Evolutionary conservation across 2,797 vertebrate genomes (phyloP).

Genomic region (Poeciliopsis turneri): DNA sequence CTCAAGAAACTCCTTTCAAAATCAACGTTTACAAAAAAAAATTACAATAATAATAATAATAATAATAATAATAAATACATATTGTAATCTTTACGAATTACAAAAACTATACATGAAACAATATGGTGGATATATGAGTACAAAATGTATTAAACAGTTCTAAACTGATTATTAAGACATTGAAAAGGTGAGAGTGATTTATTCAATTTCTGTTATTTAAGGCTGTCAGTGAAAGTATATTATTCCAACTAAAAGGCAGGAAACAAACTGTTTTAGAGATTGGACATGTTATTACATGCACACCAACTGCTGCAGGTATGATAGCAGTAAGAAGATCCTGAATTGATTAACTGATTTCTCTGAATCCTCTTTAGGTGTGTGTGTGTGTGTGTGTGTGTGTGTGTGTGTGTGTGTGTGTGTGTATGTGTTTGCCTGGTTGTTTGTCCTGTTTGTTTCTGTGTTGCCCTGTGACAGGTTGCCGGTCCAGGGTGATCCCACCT

Average conservation of each 20-base stretch:
- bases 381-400: too few relatives aligned
- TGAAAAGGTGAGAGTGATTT: neutral
- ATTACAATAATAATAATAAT: neutral
- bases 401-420: too few relatives aligned
- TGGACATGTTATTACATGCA: too few relatives aligned
- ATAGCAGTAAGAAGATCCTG: too few relatives aligned
- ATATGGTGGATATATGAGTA: neutral
- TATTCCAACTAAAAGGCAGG: neutral
- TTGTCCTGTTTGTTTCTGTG: too few relatives aligned
- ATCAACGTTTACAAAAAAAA: slow-evolving; percentile 19
- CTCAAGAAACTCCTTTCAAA: neutral
- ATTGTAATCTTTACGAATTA: neutral
- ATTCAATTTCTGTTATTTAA: neutral
- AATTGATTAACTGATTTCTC: too few relatives aligned
- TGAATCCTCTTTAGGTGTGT: too few relatives aligned
- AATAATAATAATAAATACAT: neutral
- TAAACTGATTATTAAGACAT: neutral
- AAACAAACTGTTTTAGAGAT: neutral
- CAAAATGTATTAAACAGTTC: neutral
- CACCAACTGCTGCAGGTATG: too few relatives aligned
- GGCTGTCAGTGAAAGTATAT: neutral
- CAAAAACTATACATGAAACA: neutral
- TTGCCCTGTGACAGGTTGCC: too few relatives aligned
- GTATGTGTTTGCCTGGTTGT: too few relatives aligned
- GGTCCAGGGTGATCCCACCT: too few relatives aligned